Base-by-base conservation (phyloP, 2,113 vertebrate genomes). In the Chloropsis cyanopogon region DNA sequence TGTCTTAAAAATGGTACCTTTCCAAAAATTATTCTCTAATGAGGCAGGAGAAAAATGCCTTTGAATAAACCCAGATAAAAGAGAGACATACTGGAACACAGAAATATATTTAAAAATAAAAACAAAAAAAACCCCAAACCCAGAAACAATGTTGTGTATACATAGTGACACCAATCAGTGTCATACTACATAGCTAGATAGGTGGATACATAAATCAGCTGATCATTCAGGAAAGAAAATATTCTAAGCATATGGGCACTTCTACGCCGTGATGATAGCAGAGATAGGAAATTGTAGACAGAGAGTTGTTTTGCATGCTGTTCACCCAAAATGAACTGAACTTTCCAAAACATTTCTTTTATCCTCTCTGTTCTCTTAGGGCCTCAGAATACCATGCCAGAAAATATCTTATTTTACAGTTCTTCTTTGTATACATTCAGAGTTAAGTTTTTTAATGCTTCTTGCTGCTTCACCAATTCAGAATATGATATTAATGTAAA, bases 21-120 rank as follows among this genome's bases (percentile, higher is more conserved):
- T 88, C 70, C 59, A 88, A 83, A 94, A 94, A 95, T 87, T 92
- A 88, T 86, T 89, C 66, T 88, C 54, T 93, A 95, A 96, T 94
- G 82, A 96, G 75, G 75, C 50, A 90, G 59, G 50, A 85, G 59
- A 96, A 92, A 91, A 95, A 93, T 91, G 42, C 17, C 9, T 90
- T 94, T 72, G 75, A 82, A 64, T 82, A 89, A 39, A 65, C 17
- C 2, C 17, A 82, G 72, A 87, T 70, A 77, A 94, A 92, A 42
- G 15, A 64, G 25, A 59, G 5, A 82, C 2, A 65, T 68, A 53
- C 50, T 72, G 37, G 49, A 86, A 81, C 35, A 72, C 4, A 92
- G 15, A 80, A 86, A 57, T 57, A 12, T 31, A 69, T 91, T 88
- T 87, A 50, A 24, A 92, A 78, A 86, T 26, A 12, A 35, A 79